Evolutionary conservation across 2,888 invertebrate genomes (phyloP).

Genomic region (Tipula lateralis): DNA sequence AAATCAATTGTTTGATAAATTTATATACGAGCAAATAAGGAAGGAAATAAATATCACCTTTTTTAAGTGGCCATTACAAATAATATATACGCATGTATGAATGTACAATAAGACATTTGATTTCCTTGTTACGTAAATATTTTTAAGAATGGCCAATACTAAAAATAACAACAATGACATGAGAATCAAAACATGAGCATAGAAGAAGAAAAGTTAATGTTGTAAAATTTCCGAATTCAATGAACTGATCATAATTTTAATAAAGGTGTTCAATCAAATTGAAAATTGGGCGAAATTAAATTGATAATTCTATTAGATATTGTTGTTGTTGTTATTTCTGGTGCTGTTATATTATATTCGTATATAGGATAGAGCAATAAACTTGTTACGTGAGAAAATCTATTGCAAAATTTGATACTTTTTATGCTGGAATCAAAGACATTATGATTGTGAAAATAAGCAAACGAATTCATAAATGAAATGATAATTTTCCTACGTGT

Average conservation of each 20-base stretch:
- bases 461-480: not conserved
- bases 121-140: not conserved
- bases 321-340: not conserved
- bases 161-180: not conserved
- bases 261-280: slow-evolving; percentile 19
- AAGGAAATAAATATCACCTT: too few relatives aligned
- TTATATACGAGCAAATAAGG: too few relatives aligned
- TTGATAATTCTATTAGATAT: not conserved
- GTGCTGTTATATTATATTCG: not conserved
- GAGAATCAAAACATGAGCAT: not conserved
- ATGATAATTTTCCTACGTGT: not conserved
- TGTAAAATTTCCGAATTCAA: not conserved
- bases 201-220: not conserved
- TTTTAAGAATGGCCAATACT: not conserved
- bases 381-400: not conserved
- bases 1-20: too few relatives aligned
- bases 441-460: not conserved
- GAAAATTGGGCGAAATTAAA: slow-evolving; percentile 13
- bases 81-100: too few relatives aligned
- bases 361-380: not conserved
- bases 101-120: too few relatives aligned
- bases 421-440: not conserved
- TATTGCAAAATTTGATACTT: not conserved
- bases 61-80: too few relatives aligned
- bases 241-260: not conserved